Evolutionary conservation across 2,113 vertebrate species (phyloP), one percentile per base, ranked within the genome.

Genomic region (Corvus moneduloides): DNA sequence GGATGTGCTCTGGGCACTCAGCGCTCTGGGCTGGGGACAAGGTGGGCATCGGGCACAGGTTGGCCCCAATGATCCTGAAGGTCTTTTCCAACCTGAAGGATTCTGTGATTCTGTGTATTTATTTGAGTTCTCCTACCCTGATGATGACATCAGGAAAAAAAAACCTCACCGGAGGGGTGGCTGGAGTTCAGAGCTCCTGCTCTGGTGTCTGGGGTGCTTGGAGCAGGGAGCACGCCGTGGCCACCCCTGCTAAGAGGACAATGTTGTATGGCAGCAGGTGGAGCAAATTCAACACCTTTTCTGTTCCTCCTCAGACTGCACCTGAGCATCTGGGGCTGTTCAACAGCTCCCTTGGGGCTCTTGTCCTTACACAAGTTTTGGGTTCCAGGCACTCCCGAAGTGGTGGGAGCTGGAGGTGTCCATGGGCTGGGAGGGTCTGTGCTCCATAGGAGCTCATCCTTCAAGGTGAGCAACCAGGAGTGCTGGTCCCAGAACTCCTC

Each of bases 251-350:
- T 13, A 21, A 19, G 44, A 49, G 63, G 30, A 62, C 16, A 14
- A 24, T 0, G 0, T 7, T 2, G 0, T 2, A 5, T 0, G 6
- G 39, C 44, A 69, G 55, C 30, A 51, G 13, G 19, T 20, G 24
- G 20, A 90, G 16, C 32, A 72, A 46, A 46, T 13, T 18, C n/a
- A 43, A 7, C 17, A 30, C 41, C 43, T 68, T 33, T 72, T n/a
- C 61, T 56, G 7, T 2, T 67, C 56, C 76, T 86, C 58, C 37
- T 87, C 84, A 69, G 23, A n/a, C 24, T 12, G 14, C 0, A 1
- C 5, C 61, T 18, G 64, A 75, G 21, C 55, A 19, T 1, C 35
- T 10, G 21, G 37, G 49, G 63, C 66, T 37, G 19, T 13, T 18
- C 0, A 5, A 22, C 39, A 66, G 46, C 79, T 59, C 28, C 1